phyloP scores from a whole-genome alignment of 2,888 invertebrate genomes.

The Andrena flavipes region DNA sequence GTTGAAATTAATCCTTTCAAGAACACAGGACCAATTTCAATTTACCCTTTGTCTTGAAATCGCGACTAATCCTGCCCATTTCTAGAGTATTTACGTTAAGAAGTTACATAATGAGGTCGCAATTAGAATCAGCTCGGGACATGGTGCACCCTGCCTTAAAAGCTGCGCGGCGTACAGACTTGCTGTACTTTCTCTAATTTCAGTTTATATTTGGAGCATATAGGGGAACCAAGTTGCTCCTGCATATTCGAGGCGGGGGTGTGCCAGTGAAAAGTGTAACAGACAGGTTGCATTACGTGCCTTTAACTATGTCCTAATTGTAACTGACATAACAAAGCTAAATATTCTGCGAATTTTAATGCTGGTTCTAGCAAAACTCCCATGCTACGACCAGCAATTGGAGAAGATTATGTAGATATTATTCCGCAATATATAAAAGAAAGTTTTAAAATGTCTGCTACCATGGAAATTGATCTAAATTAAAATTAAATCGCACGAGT shows the following conservation, averaged over 20 bases:
- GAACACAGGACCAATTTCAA: no score
- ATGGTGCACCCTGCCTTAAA: conserved; percentile 8
- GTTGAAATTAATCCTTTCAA: no score
- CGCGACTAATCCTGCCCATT: background rate
- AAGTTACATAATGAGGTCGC: conserved; percentile 1
- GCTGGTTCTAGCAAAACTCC: background rate
- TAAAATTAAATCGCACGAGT: no score
- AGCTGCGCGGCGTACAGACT: background rate
- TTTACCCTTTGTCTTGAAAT: background rate
- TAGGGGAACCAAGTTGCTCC: background rate
- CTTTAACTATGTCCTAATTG: background rate
- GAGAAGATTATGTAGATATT: no score
- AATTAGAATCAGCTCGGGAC: conserved; percentile 1
- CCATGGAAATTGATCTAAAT: no score
- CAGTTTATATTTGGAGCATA: conserved; percentile 7
- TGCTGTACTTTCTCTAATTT: conserved; percentile 7
- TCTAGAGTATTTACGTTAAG: conserved; percentile 10
- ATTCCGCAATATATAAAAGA: no score
- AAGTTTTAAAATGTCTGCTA: no score
- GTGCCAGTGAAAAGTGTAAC: background rate
- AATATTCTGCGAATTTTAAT: background rate
- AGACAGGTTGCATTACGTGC: background rate
- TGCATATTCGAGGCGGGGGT: background rate
- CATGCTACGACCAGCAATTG: background rate
- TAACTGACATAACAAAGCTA: background rate